phyloP scores from a whole-genome alignment of 2,797 vertebrate genomes.

The Aviceda cuculoides region DNA sequence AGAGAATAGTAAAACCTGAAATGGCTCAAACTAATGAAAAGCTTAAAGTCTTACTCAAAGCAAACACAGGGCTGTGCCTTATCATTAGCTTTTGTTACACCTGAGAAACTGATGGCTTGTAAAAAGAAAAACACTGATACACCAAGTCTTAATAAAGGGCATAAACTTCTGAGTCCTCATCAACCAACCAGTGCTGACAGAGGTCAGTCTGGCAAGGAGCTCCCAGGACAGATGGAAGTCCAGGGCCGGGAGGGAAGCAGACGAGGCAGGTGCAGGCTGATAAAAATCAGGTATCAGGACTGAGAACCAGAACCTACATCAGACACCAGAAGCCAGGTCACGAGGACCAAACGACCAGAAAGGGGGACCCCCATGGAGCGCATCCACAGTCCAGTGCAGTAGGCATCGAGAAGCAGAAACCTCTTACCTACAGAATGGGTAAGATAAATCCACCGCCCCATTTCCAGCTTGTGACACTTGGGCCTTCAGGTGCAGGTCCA shows the following conservation, averaged over 20 bases:
- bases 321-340: neutral
- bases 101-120: neutral
- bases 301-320: neutral
- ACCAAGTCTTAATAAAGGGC: neutral
- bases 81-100: neutral
- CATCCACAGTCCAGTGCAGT: neutral
- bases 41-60: neutral
- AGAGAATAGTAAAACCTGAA: neutral
- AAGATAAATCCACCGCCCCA: neutral
- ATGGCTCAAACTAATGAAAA: neutral
- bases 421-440: neutral
- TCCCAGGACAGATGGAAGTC: neutral
- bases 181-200: neutral
- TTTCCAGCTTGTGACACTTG: neutral
- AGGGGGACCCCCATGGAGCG: rapidly evolving
- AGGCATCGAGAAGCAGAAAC: neutral
- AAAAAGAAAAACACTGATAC: neutral
- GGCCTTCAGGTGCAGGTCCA: neutral
- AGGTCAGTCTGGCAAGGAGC: neutral
- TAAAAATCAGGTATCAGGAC: neutral
- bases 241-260: neutral
- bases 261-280: neutral
- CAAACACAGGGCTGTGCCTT: neutral
- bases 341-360: neutral
- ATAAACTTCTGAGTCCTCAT: neutral